Percentiles rank a stretch among this genome's conserved stretches.
These are phyloP conservation scores for Drosophila virilis DNA, from an alignment of 1,140 invertebrate species.

Conservation along the genomic window DNA sequence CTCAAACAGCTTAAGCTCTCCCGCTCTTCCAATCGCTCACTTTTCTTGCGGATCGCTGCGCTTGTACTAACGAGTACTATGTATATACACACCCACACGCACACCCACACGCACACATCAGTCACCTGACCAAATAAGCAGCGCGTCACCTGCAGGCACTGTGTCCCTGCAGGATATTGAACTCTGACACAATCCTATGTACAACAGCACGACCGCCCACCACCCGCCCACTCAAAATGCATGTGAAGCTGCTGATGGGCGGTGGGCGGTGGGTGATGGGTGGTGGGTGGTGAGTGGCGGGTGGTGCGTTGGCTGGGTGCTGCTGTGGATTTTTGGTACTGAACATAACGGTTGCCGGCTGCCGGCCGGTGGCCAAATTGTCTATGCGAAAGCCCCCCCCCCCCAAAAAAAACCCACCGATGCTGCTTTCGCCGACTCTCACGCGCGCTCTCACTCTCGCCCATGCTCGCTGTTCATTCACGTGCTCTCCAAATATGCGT, in stretches of 20 bases:
- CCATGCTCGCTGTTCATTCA: constrained; percentile 34
- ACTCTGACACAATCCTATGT: constrained; percentile 78
- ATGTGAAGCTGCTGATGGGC: background rate
- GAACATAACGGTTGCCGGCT: background rate
- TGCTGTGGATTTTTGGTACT: too few relatives aligned
- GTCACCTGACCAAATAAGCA: constrained; percentile 12
- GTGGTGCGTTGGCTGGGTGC: background rate
- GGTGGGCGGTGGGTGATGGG: background rate
- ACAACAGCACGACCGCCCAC: constrained; percentile 20
- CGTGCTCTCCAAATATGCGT: constrained; percentile 26
- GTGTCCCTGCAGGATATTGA: constrained; percentile 72
- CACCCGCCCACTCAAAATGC: background rate
- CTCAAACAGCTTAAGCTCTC: too few relatives aligned
- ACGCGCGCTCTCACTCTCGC: background rate
- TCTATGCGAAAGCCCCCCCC: constrained; percentile 19
- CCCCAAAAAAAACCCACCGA: background rate
- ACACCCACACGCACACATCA: background rate
- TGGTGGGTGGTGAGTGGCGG: background rate
- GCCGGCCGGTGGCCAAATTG: constrained; percentile 69
- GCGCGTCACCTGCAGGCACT: constrained; percentile 33
- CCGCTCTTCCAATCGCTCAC: too few relatives aligned
- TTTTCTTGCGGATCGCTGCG: too few relatives aligned
- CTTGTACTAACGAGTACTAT: too few relatives aligned
- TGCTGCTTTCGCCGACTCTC: background rate
- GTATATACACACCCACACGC: too few relatives aligned